Percentiles rank a stretch among this genome's conserved stretches.
phyloP scores from a whole-genome alignment of 2,113 vertebrate genomes.

The Phaethon lepturus region DNA sequence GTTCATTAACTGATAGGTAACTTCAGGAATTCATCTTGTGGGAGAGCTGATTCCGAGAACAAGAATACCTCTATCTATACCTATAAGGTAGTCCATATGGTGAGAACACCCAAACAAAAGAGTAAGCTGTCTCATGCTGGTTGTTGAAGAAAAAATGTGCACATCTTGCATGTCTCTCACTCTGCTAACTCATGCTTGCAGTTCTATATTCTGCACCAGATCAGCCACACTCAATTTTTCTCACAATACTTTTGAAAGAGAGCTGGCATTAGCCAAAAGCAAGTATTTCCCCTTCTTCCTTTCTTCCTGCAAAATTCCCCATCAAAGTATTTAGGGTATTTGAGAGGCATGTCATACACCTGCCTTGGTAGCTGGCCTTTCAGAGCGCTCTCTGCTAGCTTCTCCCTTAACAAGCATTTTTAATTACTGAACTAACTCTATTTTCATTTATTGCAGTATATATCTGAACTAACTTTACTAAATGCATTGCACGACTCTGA shows the following conservation, averaged over 20 bases:
- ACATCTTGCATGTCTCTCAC: background rate
- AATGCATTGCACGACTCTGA: background rate
- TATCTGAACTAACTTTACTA: background rate
- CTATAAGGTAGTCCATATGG: background rate
- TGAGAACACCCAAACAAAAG: background rate
- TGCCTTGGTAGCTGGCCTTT: background rate
- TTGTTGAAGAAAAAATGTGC: background rate
- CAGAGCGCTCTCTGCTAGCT: background rate
- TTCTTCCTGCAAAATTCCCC: background rate
- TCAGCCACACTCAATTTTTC: background rate
- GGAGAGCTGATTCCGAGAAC: background rate
- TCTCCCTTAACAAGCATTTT: background rate
- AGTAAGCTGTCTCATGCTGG: background rate
- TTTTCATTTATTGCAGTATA: background rate
- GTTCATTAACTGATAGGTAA: background rate
- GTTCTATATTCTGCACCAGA: background rate
- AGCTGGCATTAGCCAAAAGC: background rate
- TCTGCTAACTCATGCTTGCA: background rate
- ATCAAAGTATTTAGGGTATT: background rate
- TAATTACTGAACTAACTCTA: background rate
- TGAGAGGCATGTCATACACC: background rate
- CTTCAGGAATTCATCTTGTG: background rate
- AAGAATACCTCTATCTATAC: background rate
- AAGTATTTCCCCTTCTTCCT: background rate
- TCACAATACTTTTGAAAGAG: background rate